phyloP scores from a whole-genome alignment of 2,888 invertebrate species.

The Tiphia femorata region DNA sequence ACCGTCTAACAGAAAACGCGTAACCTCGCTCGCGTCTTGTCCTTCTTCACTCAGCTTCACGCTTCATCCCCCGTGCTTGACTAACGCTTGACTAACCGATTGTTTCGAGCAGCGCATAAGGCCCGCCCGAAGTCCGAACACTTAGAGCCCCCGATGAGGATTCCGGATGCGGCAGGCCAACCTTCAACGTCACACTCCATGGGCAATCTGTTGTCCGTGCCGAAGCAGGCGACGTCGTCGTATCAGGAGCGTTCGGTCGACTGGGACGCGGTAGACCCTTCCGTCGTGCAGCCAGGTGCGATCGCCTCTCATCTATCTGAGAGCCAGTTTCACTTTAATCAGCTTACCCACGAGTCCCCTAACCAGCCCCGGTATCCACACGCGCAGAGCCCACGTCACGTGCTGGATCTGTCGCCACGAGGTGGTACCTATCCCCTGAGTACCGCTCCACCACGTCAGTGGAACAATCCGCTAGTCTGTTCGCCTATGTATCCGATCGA shows the following conservation, averaged over 20 bases:
- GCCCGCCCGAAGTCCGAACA: conserved; percentile 65
- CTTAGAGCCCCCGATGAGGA: conserved; percentile 55
- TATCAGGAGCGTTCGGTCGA: conserved; percentile 63
- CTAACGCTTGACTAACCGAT: conserved; percentile 63
- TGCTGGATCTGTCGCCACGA: background rate
- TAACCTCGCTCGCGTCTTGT: too few relatives aligned
- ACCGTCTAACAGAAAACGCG: too few relatives aligned
- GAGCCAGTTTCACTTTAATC: conserved; percentile 19
- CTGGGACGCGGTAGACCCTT: conserved; percentile 51
- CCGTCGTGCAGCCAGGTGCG: conserved; percentile 59
- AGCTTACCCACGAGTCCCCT: conserved; percentile 5
- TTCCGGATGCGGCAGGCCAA: conserved; percentile 48
- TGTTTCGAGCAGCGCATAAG: conserved; percentile 62
- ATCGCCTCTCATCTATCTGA: conserved; percentile 34
- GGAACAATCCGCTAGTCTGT: conserved; percentile 1
- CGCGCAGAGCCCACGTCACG: background rate
- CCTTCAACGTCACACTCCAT: conserved; percentile 64
- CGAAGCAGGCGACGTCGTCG: conserved; percentile 46
- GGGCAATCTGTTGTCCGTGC: conserved; percentile 64
- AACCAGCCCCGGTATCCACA: background rate
- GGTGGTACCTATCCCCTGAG: too few relatives aligned
- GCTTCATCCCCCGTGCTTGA: too few relatives aligned
- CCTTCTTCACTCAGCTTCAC: too few relatives aligned
- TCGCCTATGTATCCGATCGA: conserved; percentile 47
- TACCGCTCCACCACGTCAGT: too few relatives aligned